These are phyloP conservation scores for Lepidotrigona ventralis DNA, from an alignment of 1,140 invertebrate species.

Conservation along the genomic window DNA sequence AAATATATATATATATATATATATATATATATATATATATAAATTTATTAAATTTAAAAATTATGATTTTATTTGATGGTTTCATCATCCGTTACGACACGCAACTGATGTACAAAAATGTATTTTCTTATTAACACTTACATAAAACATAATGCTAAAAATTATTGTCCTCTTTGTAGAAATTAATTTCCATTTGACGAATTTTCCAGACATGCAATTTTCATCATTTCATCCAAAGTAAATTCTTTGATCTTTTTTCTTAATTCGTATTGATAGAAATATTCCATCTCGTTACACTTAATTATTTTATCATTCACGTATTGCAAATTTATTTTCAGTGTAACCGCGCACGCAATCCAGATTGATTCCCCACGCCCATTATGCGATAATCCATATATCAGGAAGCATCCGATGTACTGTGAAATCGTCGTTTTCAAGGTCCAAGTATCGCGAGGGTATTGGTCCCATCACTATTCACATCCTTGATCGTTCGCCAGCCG, in stretches of 20 bases:
- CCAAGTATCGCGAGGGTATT: slow-evolving; percentile 39
- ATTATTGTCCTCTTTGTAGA: not conserved
- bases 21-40: too few relatives aligned
- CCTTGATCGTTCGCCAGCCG: slow-evolving; percentile 40
- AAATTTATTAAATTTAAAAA: not conserved
- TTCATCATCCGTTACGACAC: not conserved
- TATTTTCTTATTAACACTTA: too few relatives aligned
- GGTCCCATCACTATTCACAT: slow-evolving; percentile 37
- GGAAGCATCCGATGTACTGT: not conserved
- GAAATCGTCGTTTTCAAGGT: slow-evolving; percentile 10
- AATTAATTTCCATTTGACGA: not conserved
- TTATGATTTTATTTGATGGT: not conserved
- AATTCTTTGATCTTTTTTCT: too few relatives aligned
- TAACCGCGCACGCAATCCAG: not conserved
- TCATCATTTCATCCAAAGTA: not conserved
- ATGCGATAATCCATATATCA: not conserved
- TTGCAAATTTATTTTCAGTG: not conserved
- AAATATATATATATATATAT: too few relatives aligned
- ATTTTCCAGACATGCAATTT: not conserved
- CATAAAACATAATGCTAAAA: not conserved
- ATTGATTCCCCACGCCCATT: not conserved
- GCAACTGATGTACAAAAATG: not conserved
- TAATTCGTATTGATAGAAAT: not conserved
- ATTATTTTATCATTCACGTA: not conserved
- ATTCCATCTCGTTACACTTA: not conserved